Evolutionary conservation across 2,797 vertebrate species (phyloP), one percentile per base, ranked within the genome.

Genomic region (Myoxocephalus aenaeus): DNA sequence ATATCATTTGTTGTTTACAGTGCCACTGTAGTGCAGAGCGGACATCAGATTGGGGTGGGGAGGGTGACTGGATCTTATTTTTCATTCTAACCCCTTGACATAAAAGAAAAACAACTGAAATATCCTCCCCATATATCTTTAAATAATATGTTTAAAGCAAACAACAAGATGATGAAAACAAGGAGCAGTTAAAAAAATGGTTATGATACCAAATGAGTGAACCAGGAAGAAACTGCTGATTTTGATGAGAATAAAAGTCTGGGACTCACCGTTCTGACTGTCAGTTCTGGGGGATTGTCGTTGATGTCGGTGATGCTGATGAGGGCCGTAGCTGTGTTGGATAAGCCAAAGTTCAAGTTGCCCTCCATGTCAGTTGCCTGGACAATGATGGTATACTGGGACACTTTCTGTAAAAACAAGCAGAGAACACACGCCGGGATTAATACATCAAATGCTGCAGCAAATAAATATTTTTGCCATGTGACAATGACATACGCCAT

Each of bases 331-430:
- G 98, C 98, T 0, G 98, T 99, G 96, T 99, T 99, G 1, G 98
- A 99, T 76, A 99, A 95, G 63, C 98, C 98, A 0, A 98, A 99
- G 94, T 98, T 99, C 4, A 98, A 91, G 78, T 97, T 99, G 20
- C 98, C 98, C 86, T 99, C 98, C 98, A 99, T 99, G 89, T 99
- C 98, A 0, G 98, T 99, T 83, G 98, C 98, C 93, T 99, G 97
- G 70, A 99, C 89, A 3, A 98, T 98, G 86, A 99, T 95, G 5
- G 96, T 97, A 81, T 99, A 99, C 92, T 99, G 97, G 71, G 98
- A 97, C 65, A 99, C 98, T 96, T 98, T 99, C 98, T 99, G 93
- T 68, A 73, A 62, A 70, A 44, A 71, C 14, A 75, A 65, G 71
- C 12, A 87, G 32, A 79, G 76, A 56, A 25, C 1, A 27, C 2